These are phyloP conservation scores for Climacteris rufus DNA, from an alignment of 2,113 vertebrate genomes.

Conservation along the genomic window DNA sequence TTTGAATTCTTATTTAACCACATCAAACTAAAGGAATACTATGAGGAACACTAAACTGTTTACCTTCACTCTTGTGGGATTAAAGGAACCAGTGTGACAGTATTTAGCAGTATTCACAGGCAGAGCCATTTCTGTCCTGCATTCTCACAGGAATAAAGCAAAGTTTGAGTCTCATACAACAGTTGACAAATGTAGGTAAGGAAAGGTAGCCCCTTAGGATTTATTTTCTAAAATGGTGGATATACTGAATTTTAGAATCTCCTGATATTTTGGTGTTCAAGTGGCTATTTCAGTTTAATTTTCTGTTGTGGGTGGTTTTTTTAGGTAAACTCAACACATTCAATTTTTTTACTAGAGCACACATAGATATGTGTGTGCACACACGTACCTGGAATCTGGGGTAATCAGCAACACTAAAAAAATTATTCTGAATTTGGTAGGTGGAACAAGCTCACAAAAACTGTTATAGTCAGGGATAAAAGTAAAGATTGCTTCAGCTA, in stretches of 20 bases:
- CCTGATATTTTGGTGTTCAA: background rate
- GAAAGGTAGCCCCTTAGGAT: background rate
- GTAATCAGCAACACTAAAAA: background rate
- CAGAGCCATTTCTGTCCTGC: background rate
- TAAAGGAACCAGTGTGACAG: background rate
- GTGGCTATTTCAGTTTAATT: background rate
- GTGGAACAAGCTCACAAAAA: background rate
- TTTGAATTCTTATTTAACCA: background rate
- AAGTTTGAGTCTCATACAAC: background rate
- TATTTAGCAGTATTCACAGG: background rate
- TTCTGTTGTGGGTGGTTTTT: background rate
- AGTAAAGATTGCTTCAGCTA: background rate
- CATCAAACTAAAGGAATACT: background rate
- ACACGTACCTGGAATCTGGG: background rate
- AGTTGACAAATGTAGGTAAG: background rate
- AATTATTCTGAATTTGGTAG: no score
- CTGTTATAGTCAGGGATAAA: background rate
- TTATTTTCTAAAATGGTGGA: background rate
- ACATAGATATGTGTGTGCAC: rapidly evolving
- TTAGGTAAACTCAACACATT: background rate
- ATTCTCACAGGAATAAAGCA: background rate
- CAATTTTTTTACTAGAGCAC: background rate
- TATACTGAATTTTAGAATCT: background rate
- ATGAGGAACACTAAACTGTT: background rate
- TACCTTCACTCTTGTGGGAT: background rate